Base-by-base conservation (phyloP, 2,113 vertebrate genomes). In the Vicugna pacos region DNA sequence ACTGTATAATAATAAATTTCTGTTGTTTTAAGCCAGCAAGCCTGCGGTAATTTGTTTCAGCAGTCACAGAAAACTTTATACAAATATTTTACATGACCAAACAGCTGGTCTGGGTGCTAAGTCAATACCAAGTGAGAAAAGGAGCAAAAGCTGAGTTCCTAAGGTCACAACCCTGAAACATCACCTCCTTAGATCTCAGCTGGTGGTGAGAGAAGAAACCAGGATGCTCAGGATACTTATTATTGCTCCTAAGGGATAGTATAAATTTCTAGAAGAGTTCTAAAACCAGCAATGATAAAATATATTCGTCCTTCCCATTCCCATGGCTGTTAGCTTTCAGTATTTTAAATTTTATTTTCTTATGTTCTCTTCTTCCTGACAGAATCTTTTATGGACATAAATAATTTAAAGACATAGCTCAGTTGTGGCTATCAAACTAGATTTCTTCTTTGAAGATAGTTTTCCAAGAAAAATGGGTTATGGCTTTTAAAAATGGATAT, bases 401-500 rank as follows among this genome's bases (percentile, higher is more conserved):
- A 91, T 38, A 94, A 22, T 89, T 94, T 89, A 95, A 92, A 92
- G 50, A 84, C 60, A 80, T 75, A 16, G 38, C 38, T 79, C 32
- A 67, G 70, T 60, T 70, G 76, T 20, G 30, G 48, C 54, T 69
- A 75, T 80, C 50, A 70, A 93, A 91, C 70, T 76, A 75, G 42
- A 5, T 35, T 75, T 95, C 77, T 60, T 32, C 16, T 84, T 94
- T 83, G 77, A 92, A 89, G 83, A 73, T 11, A 69, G 11, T 79
- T 80, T 84, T 92, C n/a, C 28, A 89, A 85, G 65, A 93, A 88
- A 94, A 85, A 56, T 50, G 6, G 60, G 60, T 35, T 91, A 58
- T 24, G 17, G 42, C 28, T 83, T 94, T 97, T 67, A 94, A 96
- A 92, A 89, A 69, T 56, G 89, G 65, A 80, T 92, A 54, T 16